These are phyloP conservation scores for Atethmia centrago DNA, from an alignment of 2,888 invertebrate genomes.

Conservation along the genomic window DNA sequence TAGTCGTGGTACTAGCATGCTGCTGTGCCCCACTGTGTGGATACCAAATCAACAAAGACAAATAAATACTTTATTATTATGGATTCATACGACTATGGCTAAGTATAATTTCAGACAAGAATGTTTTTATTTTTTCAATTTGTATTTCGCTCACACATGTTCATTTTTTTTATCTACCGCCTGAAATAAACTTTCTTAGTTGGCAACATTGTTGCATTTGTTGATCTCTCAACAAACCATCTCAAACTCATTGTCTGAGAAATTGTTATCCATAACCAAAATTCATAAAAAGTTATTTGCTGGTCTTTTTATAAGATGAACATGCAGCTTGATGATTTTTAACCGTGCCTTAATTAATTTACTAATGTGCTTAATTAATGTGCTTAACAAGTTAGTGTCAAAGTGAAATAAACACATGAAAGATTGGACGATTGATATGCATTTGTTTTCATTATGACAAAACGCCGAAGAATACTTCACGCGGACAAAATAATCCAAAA, in stretches of 20 bases:
- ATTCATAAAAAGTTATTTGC: constrained; percentile 23
- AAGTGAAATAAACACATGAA: constrained; percentile 73
- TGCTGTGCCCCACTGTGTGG: not conserved
- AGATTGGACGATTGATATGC: constrained; percentile 65
- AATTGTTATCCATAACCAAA: constrained; percentile 43
- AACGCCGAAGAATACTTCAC: constrained; percentile 88
- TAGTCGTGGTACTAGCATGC: not conserved
- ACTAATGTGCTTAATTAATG: too few relatives aligned
- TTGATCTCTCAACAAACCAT: too few relatives aligned
- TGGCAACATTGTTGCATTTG: constrained; percentile 56
- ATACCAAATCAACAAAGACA: not conserved
- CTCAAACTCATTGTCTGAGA: constrained; percentile 52
- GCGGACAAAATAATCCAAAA: constrained; percentile 89
- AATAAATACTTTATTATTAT: too few relatives aligned
- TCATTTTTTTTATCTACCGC: not conserved
- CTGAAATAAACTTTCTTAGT: not conserved
- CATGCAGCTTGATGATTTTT: constrained; percentile 47
- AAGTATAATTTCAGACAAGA: not conserved
- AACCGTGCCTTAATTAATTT: constrained; percentile 64
- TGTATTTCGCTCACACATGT: not conserved
- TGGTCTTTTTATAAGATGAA: not conserved
- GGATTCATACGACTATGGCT: too few relatives aligned
- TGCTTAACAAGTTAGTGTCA: constrained; percentile 25
- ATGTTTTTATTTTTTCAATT: not conserved
- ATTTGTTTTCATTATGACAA: constrained; percentile 89